Base-by-base conservation (phyloP, 2,113 vertebrate species). In the Pagrus major region DNA sequence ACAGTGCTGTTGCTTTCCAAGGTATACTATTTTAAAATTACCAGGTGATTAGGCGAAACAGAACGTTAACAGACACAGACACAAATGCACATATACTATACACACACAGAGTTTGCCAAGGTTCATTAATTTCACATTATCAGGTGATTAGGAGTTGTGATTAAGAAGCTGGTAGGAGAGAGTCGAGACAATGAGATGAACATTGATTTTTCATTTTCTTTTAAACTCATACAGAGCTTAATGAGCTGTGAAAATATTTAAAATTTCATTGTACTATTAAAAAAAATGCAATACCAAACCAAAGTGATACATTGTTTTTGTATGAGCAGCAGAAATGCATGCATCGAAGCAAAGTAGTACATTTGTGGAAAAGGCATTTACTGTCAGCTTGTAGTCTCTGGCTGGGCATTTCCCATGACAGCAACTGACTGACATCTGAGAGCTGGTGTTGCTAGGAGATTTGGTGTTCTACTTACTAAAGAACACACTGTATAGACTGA, bases 91-190 rank as follows among this genome's bases (percentile, higher is more conserved):
- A 44, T 20, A 15, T 1, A 42, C 8, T 14, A 15, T 18, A n/a
- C 63, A 65, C 64, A 65, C 61, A 52, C 20, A 25, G 5, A 52
- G 6, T 42, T 60, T 67, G 23, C 5, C 66, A 64, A n/a, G 74
- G 79, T 63, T 76, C 67, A 84, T 86, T 89, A 73, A 69, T 74
- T 66, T 79, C 55, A 73, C 77, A 81, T 78, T 76, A 85, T 73
- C 52, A 76, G 47, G 59, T 74, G 71, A 84, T 79, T 76, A 78
- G 27, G 39, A 55, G 37, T 21, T 80, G 68, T 79, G 77, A 80
- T 85, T 78, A 80, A 74, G 69, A 66, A 81, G 41, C 65, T 68
- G 12, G 47, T 58, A 31, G 41, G 18, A 77, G 59, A 58, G 27
- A 78, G 25, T 16, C 10, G 2, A 85, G 54, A 80, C 23, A 46